A percentile compares a stretch with the other conserved stretches of the same genome.
Conservation (phyloP, 2,888 invertebrate genomes). For the Raillietiella orientalis region DNA sequence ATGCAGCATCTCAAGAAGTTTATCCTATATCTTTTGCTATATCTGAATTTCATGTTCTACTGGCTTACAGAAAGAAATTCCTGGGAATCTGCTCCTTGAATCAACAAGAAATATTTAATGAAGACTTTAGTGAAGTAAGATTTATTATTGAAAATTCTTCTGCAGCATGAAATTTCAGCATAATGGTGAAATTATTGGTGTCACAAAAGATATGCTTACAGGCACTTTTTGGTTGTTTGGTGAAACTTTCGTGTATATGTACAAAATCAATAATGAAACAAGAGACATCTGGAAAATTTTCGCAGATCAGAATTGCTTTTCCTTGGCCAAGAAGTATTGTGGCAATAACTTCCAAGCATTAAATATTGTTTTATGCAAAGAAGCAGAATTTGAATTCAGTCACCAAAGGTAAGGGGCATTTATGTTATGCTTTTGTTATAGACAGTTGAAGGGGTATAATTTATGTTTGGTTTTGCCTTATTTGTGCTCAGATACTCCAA, state of each 20-base stretch:
- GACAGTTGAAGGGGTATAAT: not conserved
- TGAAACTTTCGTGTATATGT: slow-evolving; percentile 48
- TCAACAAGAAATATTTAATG: slow-evolving; percentile 54
- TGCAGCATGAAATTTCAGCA: slow-evolving; percentile 13
- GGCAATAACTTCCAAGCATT: slow-evolving; percentile 12
- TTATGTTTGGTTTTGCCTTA: slow-evolving; percentile 3
- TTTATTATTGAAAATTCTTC: slow-evolving; percentile 5
- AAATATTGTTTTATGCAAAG: not conserved
- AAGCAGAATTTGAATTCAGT: too few relatives aligned
- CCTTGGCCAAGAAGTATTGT: slow-evolving; percentile 2
- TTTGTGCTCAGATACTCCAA: slow-evolving; percentile 22
- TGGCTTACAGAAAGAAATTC: slow-evolving; percentile 48
- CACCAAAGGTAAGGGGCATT: too few relatives aligned
- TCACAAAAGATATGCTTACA: slow-evolving; percentile 42
- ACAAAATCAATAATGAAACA: slow-evolving; percentile 50
- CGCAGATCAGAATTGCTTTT: slow-evolving; percentile 6
- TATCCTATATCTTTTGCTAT: slow-evolving; percentile 34
- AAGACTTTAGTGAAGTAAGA: slow-evolving; percentile 30
- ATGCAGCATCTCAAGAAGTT: slow-evolving; percentile 4
- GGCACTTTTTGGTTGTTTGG: slow-evolving; percentile 55
- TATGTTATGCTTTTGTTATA: slow-evolving; percentile 3
- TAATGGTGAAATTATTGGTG: slow-evolving; percentile 40
- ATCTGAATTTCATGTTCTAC: slow-evolving; percentile 62
- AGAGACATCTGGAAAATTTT: slow-evolving; percentile 41
- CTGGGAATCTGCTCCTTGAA: slow-evolving; percentile 55